phyloP scores from a whole-genome alignment of 2,797 vertebrate species.

The Acomys russatus region DNA sequence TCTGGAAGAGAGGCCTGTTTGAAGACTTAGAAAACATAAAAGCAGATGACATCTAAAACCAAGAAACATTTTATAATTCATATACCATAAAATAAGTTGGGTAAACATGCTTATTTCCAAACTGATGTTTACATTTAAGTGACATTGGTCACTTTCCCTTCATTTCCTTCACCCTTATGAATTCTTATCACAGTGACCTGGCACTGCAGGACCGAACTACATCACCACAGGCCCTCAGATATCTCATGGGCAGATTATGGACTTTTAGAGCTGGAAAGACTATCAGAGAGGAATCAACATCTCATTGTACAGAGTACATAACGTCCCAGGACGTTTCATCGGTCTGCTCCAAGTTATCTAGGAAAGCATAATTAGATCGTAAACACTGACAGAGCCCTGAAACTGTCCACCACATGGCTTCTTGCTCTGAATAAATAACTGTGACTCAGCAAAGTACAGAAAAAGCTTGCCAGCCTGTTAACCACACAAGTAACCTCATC shows the following conservation, averaged over 20 bases:
- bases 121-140: not conserved
- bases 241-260: not conserved
- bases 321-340: not conserved
- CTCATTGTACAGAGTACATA: not conserved
- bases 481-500: not conserved
- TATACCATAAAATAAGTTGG: not conserved
- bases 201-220: not conserved
- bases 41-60: not conserved
- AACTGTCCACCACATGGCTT: not conserved
- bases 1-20: not conserved
- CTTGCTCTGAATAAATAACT: not conserved
- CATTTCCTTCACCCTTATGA: slow-evolving; percentile 1
- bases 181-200: slow-evolving; percentile 14
- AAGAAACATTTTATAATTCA: slow-evolving; percentile 1
- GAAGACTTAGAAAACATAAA: slow-evolving; percentile 26
- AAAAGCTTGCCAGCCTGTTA: not conserved
- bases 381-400: not conserved
- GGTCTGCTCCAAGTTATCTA: not conserved
- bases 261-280: slow-evolving; percentile 6
- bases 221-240: not conserved
- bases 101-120: slow-evolving; percentile 51
- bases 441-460: not conserved
- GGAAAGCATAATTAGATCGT: not conserved
- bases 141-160: slow-evolving; percentile 23
- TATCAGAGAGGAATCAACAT: not conserved